Conservation (phyloP, 2,888 invertebrate genomes). For the Dynastes tityus region DNA sequence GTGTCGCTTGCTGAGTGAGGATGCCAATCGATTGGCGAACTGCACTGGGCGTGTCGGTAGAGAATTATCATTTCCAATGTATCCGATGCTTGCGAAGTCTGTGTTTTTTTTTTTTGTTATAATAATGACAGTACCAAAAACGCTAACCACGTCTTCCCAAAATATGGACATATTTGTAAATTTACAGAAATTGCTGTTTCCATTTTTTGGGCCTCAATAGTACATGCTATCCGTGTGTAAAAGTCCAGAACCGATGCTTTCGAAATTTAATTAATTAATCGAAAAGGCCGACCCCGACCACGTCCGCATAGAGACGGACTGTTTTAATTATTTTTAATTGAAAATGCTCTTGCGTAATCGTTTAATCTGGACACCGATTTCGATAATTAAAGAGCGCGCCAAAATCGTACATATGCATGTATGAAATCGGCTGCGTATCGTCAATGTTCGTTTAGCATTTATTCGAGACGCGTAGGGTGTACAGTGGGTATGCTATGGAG, state of each 20-base stretch:
- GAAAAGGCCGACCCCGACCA: conserved; percentile 3
- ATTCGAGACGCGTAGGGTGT: background rate
- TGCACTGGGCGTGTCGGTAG: too few relatives aligned
- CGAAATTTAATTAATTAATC: conserved; percentile 40
- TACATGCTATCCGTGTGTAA: background rate
- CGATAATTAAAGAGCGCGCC: conserved; percentile 37
- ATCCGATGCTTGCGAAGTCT: too few relatives aligned
- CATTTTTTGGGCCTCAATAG: too few relatives aligned
- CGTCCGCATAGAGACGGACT: conserved; percentile 11
- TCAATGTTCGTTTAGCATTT: background rate
- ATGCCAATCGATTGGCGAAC: too few relatives aligned
- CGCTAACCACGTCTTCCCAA: too few relatives aligned
- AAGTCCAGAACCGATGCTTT: conserved; percentile 22
- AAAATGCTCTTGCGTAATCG: conserved; percentile 45
- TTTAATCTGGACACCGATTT: conserved; percentile 43
- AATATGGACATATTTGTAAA: too few relatives aligned
- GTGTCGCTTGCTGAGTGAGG: too few relatives aligned
- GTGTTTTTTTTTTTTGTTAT: too few relatives aligned
- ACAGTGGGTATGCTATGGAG: background rate
- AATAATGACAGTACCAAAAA: too few relatives aligned
- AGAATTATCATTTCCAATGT: too few relatives aligned
- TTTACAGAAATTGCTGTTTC: too few relatives aligned
- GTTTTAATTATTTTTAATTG: conserved; percentile 47
- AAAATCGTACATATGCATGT: background rate
- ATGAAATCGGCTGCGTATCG: background rate